These are phyloP conservation scores for Pomatostomus ruficeps DNA, from an alignment of 2,113 vertebrate genomes.

Conservation along the genomic window DNA sequence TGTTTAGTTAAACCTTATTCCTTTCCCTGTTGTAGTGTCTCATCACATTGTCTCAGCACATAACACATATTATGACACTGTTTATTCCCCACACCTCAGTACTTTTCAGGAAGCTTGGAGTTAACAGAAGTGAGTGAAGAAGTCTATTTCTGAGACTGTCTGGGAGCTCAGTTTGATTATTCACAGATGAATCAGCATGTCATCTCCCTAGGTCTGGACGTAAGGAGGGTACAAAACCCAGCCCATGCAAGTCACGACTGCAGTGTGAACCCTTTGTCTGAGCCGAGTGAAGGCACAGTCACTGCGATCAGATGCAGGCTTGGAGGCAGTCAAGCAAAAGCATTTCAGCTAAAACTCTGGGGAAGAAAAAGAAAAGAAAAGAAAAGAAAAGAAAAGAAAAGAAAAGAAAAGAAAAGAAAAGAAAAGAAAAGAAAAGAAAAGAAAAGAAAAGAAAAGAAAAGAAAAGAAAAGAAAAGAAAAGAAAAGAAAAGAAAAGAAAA, in stretches of 20 bases:
- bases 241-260: not conserved
- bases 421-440: too few relatives aligned
- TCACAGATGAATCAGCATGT: slow-evolving; percentile 48
- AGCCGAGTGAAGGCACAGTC: not conserved
- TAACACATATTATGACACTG: not conserved
- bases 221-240: not conserved
- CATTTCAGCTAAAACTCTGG: slow-evolving; percentile 43
- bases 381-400: too few relatives aligned
- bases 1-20: not conserved
- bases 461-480: too few relatives aligned
- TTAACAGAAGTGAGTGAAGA: not conserved
- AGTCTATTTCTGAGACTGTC: not conserved
- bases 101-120: not conserved
- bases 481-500: too few relatives aligned
- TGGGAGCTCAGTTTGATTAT: not conserved
- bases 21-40: not conserved
- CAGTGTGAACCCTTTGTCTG: slow-evolving; percentile 3
- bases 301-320: not conserved
- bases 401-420: too few relatives aligned
- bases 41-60: not conserved
- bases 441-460: too few relatives aligned
- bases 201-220: not conserved
- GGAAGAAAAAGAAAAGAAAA: too few relatives aligned
- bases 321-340: slow-evolving; percentile 35
- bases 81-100: not conserved